Conservation (phyloP, 2,113 vertebrate genomes). For the Pseudopodoces humilis region DNA sequence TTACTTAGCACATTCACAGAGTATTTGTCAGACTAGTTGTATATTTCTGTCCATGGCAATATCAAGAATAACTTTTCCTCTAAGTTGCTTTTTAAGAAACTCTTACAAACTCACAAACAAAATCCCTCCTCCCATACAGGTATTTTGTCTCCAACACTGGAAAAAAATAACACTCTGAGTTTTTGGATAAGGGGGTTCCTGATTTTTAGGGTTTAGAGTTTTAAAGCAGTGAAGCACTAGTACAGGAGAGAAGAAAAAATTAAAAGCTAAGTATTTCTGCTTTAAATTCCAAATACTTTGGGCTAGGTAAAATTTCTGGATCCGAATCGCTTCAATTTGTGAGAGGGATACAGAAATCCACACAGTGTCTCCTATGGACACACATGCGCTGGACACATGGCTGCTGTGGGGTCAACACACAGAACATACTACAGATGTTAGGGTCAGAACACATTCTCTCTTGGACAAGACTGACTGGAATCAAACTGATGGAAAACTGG, state of each 20-base stretch:
- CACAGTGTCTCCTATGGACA: rapidly evolving
- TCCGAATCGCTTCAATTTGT: not conserved
- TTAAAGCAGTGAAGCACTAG: not conserved
- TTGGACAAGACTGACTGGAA: not conserved
- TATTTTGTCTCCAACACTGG: not conserved
- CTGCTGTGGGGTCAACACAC: not conserved
- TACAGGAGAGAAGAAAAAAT: not conserved
- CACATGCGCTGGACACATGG: not conserved
- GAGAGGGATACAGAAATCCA: not conserved
- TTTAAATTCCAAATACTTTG: not conserved
- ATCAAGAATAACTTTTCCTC: not conserved
- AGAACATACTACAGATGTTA: not conserved
- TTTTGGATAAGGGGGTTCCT: not conserved
- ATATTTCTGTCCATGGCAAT: not conserved
- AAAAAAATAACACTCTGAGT: not conserved
- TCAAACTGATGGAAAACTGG: not conserved
- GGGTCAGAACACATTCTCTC: not conserved
- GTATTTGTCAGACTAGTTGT: not conserved
- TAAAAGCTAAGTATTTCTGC: not conserved
- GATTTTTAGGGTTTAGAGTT: not conserved
- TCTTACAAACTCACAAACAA: not conserved
- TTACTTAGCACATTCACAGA: not conserved
- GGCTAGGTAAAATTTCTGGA: not conserved
- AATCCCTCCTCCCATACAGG: not conserved
- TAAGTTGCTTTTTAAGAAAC: not conserved